phyloP scores from a whole-genome alignment of 1,140 invertebrate species.

The Trichoplusia ni region DNA sequence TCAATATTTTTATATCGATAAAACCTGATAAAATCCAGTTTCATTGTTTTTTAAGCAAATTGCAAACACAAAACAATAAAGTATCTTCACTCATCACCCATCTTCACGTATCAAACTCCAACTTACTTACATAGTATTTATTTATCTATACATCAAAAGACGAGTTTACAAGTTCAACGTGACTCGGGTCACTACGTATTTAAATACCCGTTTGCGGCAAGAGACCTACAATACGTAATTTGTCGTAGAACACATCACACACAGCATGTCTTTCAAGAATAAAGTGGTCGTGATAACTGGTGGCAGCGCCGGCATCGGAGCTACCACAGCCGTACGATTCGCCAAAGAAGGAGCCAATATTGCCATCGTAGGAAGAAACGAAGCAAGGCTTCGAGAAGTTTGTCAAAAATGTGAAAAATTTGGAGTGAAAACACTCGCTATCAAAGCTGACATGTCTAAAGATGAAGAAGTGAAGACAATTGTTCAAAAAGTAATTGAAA shows the following conservation, averaged over 20 bases:
- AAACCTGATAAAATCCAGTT: no score
- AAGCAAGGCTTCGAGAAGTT: conserved; percentile 37
- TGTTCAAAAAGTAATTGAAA: conserved; percentile 80
- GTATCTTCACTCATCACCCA: no score
- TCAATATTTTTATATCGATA: no score
- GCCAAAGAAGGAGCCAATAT: conserved; percentile 84
- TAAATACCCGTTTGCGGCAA: not conserved
- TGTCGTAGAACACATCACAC: not conserved
- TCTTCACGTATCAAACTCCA: no score
- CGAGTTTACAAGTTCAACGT: no score
- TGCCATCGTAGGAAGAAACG: conserved; percentile 50
- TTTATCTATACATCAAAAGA: no score
- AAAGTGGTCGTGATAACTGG: conserved; percentile 86
- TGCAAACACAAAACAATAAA: no score
- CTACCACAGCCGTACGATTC: conserved; percentile 87
- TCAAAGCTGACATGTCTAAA: conserved; percentile 83
- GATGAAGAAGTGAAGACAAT: conserved; percentile 83
- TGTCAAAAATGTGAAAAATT: conserved; percentile 38
- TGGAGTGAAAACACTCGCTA: not conserved
- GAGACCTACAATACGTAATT: not conserved
- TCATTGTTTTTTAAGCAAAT: no score
- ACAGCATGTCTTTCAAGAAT: conserved; percentile 71
- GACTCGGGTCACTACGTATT: no score
- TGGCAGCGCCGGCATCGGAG: conserved; percentile 91
- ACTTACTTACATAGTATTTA: no score